phyloP scores from a whole-genome alignment of 2,797 vertebrate species.

The Pogonophryne albipinna region DNA sequence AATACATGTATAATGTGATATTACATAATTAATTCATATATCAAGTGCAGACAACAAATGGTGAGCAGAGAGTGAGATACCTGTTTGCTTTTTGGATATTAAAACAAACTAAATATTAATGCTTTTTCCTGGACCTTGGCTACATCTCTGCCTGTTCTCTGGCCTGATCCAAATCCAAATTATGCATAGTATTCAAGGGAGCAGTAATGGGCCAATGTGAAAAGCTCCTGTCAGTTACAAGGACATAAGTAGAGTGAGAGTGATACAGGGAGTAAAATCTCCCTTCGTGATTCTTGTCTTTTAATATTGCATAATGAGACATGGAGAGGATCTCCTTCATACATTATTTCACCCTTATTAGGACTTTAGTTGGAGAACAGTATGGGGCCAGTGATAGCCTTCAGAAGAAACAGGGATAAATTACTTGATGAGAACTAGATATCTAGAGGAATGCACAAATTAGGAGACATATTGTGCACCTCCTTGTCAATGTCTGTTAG shows the following conservation, averaged over 20 bases:
- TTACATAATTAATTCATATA: slow-evolving; percentile 50
- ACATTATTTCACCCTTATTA: slow-evolving; percentile 77
- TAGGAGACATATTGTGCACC: too few relatives aligned
- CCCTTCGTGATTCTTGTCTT: slow-evolving; percentile 42
- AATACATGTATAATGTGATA: slow-evolving; percentile 44
- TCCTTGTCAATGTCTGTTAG: too few relatives aligned
- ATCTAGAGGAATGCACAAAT: too few relatives aligned
- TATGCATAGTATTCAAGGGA: slow-evolving; percentile 25
- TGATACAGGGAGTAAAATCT: slow-evolving; percentile 48
- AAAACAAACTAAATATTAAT: slow-evolving; percentile 3
- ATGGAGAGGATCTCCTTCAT: slow-evolving; percentile 57
- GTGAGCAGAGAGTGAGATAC: slow-evolving; percentile 14
- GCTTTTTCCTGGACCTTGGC: slow-evolving; percentile 20
- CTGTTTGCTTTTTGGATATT: slow-evolving; percentile 12
- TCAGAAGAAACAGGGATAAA: slow-evolving; percentile 42
- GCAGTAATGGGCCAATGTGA: slow-evolving; percentile 53
- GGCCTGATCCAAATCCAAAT: slow-evolving; percentile 9
- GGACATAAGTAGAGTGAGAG: slow-evolving; percentile 60
- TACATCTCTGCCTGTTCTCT: slow-evolving; percentile 31
- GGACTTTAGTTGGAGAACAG: slow-evolving; percentile 36
- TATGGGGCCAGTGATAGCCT: slow-evolving; percentile 41
- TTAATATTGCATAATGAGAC: slow-evolving; percentile 73
- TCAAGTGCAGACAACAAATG: slow-evolving; percentile 31
- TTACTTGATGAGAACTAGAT: slow-evolving; percentile 44
- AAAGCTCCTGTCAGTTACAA: slow-evolving; percentile 61